Conservation (phyloP, 2,888 invertebrate species). For the Kryphioiulus occultus region DNA sequence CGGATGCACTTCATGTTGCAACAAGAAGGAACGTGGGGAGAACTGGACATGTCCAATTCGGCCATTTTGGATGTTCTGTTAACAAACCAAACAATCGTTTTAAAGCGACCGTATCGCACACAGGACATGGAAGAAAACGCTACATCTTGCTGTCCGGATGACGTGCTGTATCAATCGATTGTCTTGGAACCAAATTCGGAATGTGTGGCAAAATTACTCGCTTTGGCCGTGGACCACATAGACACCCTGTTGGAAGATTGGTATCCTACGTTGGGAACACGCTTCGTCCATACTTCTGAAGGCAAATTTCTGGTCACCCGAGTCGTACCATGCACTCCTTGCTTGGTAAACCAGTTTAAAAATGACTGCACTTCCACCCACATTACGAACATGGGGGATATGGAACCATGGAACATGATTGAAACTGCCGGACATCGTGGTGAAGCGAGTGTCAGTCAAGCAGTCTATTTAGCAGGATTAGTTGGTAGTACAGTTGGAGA, state of each 20-base stretch:
- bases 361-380: slow-evolving; percentile 72
- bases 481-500: neutral
- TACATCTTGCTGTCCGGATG: slow-evolving; percentile 59
- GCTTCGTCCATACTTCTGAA: slow-evolving; percentile 97
- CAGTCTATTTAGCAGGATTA: slow-evolving; percentile 44
- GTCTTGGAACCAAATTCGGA: slow-evolving; percentile 81
- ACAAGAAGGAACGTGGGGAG: slow-evolving; percentile 86
- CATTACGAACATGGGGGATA: slow-evolving; percentile 53
- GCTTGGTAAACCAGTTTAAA: slow-evolving; percentile 67
- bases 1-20: slow-evolving; percentile 64
- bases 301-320: slow-evolving; percentile 94
- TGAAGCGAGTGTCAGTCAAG: slow-evolving; percentile 54
- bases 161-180: slow-evolving; percentile 61
- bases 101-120: slow-evolving; percentile 64
- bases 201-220: slow-evolving; percentile 80
- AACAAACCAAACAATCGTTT: slow-evolving; percentile 73
- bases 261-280: slow-evolving; percentile 95
- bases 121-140: slow-evolving; percentile 52
- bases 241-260: slow-evolving; percentile 97
- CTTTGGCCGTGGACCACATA: slow-evolving; percentile 91
- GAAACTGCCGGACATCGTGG: slow-evolving; percentile 52
- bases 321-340: slow-evolving; percentile 89
- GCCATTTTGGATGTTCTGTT: slow-evolving; percentile 87
- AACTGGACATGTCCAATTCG: slow-evolving; percentile 78
- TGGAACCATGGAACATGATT: slow-evolving; percentile 56